phyloP scores from a whole-genome alignment of 2,888 invertebrate genomes.

The Oscheius sp. region DNA sequence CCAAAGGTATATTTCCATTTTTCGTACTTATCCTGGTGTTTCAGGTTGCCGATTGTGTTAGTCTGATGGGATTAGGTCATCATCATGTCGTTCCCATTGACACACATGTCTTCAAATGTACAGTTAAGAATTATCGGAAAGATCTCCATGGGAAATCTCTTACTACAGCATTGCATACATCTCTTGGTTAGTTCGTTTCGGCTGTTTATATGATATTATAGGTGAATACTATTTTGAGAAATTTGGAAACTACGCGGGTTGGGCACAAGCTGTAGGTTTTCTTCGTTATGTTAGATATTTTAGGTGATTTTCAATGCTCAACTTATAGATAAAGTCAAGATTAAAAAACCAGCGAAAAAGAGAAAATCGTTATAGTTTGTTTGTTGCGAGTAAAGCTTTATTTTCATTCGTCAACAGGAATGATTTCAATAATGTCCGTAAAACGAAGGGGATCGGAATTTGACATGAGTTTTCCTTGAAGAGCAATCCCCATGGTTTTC shows the following conservation, averaged over 20 bases:
- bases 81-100: slow-evolving; percentile 87
- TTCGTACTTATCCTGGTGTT: not conserved
- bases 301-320: slow-evolving; percentile 63
- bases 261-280: slow-evolving; percentile 64
- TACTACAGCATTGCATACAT: slow-evolving; percentile 84
- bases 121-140: slow-evolving; percentile 20
- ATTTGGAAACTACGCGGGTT: slow-evolving; percentile 64
- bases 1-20: slow-evolving; percentile 79
- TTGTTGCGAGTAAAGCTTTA: not conserved
- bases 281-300: no score
- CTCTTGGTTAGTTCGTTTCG: slow-evolving; percentile 77
- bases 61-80: slow-evolving; percentile 92
- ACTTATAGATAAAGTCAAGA: slow-evolving; percentile 28
- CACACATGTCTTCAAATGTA: slow-evolving; percentile 35
- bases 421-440: not conserved
- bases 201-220: slow-evolving; percentile 33
- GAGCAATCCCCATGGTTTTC: not conserved
- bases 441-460: not conserved
- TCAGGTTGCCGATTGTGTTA: slow-evolving; percentile 95
- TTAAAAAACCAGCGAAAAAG: not conserved
- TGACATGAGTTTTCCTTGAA: not conserved
- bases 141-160: slow-evolving; percentile 74
- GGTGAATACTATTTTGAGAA: slow-evolving; percentile 55
- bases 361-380: not conserved
- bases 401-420: not conserved